A percentile compares a stretch with the other conserved stretches of the same genome.
phyloP scores from a whole-genome alignment of 37 sponge, comb jelly and placozoan species.

The Spongilla lacustris region DNA sequence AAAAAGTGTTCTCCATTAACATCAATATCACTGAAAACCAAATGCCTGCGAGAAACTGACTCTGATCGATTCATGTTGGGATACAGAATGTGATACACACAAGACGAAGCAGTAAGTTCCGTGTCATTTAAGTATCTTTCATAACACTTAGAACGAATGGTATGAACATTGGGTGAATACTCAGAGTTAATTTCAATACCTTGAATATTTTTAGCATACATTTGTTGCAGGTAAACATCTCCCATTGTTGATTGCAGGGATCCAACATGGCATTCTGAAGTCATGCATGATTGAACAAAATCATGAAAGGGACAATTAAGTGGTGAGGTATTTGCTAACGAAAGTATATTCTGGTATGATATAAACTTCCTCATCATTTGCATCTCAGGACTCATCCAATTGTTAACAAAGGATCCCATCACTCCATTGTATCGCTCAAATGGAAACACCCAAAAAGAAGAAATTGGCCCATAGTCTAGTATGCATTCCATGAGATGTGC shows the following conservation, averaged over 20 bases:
- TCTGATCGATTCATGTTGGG: background rate
- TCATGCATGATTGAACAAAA: background rate
- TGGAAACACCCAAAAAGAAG: conserved; percentile 62
- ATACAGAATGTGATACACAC: background rate
- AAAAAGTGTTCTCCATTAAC: background rate
- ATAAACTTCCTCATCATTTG: conserved; percentile 55
- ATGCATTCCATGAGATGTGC: conserved; percentile 51
- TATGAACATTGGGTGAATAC: background rate
- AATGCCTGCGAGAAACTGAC: background rate
- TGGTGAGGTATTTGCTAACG: background rate
- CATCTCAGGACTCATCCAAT: conserved; percentile 33
- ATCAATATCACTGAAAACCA: background rate
- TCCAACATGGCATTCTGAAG: background rate
- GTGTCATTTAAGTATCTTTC: background rate
- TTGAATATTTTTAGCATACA: background rate
- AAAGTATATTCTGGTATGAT: conserved; percentile 9
- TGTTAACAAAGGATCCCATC: conserved; percentile 54
- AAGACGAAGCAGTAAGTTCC: background rate
- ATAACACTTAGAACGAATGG: background rate
- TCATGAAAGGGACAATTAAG: background rate
- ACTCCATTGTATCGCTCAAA: conserved; percentile 69
- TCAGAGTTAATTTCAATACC: background rate
- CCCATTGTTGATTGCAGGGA: background rate
- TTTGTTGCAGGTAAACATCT: background rate
- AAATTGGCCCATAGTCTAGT: conserved; percentile 43